These are phyloP conservation scores for Nemurella pictetii DNA, from an alignment of 2,888 invertebrate genomes.

Conservation along the genomic window DNA sequence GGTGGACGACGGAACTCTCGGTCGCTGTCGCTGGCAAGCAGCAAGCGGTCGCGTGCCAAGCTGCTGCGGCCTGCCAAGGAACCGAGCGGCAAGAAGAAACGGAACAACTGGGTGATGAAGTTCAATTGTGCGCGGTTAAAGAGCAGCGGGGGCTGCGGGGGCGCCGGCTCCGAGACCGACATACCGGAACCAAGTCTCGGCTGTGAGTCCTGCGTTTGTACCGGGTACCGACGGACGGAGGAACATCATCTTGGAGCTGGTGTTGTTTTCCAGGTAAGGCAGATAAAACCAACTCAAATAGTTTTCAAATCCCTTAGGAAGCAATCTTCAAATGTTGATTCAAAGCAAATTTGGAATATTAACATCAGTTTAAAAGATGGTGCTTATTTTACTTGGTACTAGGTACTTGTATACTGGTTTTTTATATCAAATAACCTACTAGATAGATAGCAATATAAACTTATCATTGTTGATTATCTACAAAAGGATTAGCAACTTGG, in stretches of 20 bases:
- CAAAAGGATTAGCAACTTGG: too few species aligned
- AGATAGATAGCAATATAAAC: too few species aligned
- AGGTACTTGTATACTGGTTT: too few species aligned
- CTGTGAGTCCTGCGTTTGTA: slow-evolving; percentile 61
- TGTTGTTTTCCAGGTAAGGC: slow-evolving; percentile 49
- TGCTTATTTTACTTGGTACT: too few species aligned
- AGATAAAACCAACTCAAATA: too few species aligned
- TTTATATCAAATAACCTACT: too few species aligned
- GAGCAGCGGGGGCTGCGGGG: slow-evolving; percentile 37
- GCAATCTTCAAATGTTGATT: too few species aligned
- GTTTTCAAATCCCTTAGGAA: too few species aligned
- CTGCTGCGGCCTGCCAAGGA: slow-evolving; percentile 43
- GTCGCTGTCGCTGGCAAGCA: slow-evolving; percentile 37
- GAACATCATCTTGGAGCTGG: slow-evolving; percentile 55
- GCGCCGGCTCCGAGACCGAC: slow-evolving; percentile 44
- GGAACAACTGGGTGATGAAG: slow-evolving; percentile 48
- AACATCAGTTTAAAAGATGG: too few species aligned
- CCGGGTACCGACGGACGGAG: slow-evolving; percentile 64
- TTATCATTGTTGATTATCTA: too few species aligned
- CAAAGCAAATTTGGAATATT: too few species aligned
- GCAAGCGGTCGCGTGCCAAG: slow-evolving; percentile 43
- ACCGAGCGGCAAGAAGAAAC: slow-evolving; percentile 45
- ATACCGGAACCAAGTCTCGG: slow-evolving; percentile 46
- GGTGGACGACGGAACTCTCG: not conserved
- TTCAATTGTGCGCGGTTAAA: slow-evolving; percentile 46